Evolutionary conservation across 2,888 invertebrate genomes (phyloP).

Genomic region (Stenchaetothrips biformis): DNA sequence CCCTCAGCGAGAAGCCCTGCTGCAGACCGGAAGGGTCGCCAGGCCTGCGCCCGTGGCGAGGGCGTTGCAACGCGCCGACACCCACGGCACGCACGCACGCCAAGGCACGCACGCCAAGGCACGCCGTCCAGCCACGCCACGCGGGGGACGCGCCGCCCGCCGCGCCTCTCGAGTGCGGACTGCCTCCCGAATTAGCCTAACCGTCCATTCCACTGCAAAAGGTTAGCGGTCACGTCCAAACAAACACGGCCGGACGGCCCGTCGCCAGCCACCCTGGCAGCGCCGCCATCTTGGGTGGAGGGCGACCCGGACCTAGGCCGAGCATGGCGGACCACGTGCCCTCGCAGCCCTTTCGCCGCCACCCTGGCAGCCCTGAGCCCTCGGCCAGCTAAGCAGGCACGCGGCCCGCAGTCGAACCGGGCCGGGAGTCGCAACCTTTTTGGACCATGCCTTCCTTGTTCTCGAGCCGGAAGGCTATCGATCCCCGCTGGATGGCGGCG

Average conservation of each 20-base stretch:
- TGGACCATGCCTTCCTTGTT: too few relatives aligned
- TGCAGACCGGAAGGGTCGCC: too few relatives aligned
- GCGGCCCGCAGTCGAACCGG: background rate
- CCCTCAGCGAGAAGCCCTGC: too few relatives aligned
- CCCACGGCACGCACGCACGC: too few relatives aligned
- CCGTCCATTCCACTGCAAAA: background rate
- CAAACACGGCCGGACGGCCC: background rate
- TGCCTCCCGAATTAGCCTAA: background rate
- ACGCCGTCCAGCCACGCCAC: too few relatives aligned
- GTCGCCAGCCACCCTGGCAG: background rate
- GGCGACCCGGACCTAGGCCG: constrained; percentile 2
- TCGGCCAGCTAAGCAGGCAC: background rate
- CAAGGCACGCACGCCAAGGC: too few relatives aligned
- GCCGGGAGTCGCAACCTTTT: background rate
- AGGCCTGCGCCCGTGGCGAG: too few relatives aligned
- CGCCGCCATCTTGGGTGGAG: background rate
- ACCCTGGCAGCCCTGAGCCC: background rate
- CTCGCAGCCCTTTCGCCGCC: background rate
- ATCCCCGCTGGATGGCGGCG: background rate
- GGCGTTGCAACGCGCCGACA: too few relatives aligned
- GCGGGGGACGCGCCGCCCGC: too few relatives aligned
- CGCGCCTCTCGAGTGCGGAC: too few relatives aligned
- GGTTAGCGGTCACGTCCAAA: background rate
- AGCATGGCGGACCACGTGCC: background rate
- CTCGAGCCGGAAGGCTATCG: background rate